Evolutionary conservation across 2,888 invertebrate genomes (phyloP), one percentile per base, ranked within the genome.

Genomic region (Lasioglossum morio): DNA sequence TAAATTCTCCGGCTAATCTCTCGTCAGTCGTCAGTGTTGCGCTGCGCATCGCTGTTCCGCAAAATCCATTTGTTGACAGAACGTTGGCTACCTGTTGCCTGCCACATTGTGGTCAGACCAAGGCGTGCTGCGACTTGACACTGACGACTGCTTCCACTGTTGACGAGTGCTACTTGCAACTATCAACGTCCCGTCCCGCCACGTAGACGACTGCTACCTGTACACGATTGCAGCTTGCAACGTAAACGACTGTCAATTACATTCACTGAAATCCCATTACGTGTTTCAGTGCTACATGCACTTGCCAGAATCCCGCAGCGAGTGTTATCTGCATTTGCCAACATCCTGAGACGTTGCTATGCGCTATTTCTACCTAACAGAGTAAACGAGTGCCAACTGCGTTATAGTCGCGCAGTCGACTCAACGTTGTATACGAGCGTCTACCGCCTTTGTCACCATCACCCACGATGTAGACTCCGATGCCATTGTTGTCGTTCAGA

Each of bases 191-290:
- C 63, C 34, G 34, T 66, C 66, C 63, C 34, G 34, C 10, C 19
- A 34, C 4, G 34, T 66, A 66, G 23, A 34, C 30, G 34, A 34
- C 19, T 37, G 66, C 66, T 66, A 37, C 66, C 34, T 66, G 66
- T 34, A 66, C 34, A 34, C 66, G 30, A 10, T 34, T 19, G 23
- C 66, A 34, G 19, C 66, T 34, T 66, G 23, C 34, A 66, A 34
- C 23, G 66, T 66, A 66, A 66, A 37, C 34, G 66, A 23, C 66
- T 66, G 66, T 66, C 66, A 34, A 66, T 66, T 66, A 66, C 30
- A 10, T 34, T 34, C 66, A 23, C 34, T 66, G 66, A 66, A 66
- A 34, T 66, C 66, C 66, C 66, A 34, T 34, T 34, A 66, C 23
- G 8, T 10, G 66, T 34, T 34, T 8, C 30, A 66, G 34, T 66